phyloP scores from a whole-genome alignment of 2,113 vertebrate genomes.

The Cyprinodon tularosa region DNA sequence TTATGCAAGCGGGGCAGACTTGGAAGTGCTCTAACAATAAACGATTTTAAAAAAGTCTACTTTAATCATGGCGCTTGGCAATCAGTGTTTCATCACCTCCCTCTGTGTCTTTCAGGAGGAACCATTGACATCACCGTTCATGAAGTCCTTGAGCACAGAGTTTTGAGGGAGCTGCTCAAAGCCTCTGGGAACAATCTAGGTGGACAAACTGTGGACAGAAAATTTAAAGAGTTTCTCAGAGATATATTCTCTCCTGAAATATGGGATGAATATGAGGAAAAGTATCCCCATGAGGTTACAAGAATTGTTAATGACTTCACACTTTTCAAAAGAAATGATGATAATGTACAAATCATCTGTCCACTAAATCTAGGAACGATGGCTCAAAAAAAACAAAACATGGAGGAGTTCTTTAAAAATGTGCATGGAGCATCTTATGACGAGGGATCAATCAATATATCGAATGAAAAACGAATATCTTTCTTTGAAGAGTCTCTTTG shows the following conservation, averaged over 20 bases:
- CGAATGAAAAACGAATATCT: neutral
- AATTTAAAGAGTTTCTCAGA: neutral
- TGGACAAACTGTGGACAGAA: neutral
- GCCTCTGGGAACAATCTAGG: neutral
- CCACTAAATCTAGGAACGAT: slow-evolving; percentile 1
- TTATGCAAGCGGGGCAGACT: no score
- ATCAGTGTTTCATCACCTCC: neutral
- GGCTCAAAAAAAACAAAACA: slow-evolving; percentile 4
- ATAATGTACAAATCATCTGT: slow-evolving; percentile 2
- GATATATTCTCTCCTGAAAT: slow-evolving; percentile 42
- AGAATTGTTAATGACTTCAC: slow-evolving; percentile 38
- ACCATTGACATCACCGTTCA: neutral
- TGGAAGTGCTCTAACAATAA: no score
- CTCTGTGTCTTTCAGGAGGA: neutral
- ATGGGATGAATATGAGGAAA: slow-evolving; percentile 31
- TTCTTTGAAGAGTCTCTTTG: slow-evolving; percentile 38
- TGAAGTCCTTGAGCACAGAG: neutral
- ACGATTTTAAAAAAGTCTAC: no score
- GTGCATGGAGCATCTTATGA: slow-evolving; percentile 16
- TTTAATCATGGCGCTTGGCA: neutral
- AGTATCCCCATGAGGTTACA: slow-evolving; percentile 26
- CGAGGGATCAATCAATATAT: slow-evolving; percentile 17
- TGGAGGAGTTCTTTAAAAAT: slow-evolving; percentile 3
- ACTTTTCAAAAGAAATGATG: neutral
- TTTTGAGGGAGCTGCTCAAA: neutral